Evolutionary conservation across 53 echinoderm and acorn worm genomes (phyloP), one percentile per base, ranked within the genome.

Genomic region (Temnopleurus reevesii): DNA sequence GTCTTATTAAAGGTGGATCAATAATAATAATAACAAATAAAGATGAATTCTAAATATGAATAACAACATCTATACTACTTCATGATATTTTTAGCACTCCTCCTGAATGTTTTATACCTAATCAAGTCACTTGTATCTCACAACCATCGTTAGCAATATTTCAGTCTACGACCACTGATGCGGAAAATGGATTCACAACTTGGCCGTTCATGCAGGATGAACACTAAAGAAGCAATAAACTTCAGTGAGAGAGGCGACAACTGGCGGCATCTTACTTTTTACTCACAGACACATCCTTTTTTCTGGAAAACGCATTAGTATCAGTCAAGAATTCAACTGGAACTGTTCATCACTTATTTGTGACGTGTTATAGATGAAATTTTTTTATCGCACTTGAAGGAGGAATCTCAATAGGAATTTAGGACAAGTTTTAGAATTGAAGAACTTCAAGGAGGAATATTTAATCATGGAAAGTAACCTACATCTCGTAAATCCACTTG

Each of bases 181-280:
- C 71, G 41, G n/a, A n/a, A 71, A 71, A 71, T 71, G 41, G 71
- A 71, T 71, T 71, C 71, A 71, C 71, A 71, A 38, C 71, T 71
- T 3, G 7, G n/a, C 19, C 6, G 26, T 71, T 7, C 38, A 71
- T 21, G 71, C 71, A 43, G 71, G 71, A 41, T 71, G 71, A 71
- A 71, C 43, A 71, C 23, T 23, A 5, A 41, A 71, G 41, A 41
- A 71, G 71, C 43, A 38, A 71, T 71, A 71, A 71, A 71, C 71
- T 41, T 41, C 38, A 38, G 36, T 8, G 71, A 41, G 71, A 71
- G n/a, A n/a, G n/a, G n/a, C n/a, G n/a, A n/a, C n/a, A n/a, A n/a
- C n/a, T n/a, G n/a, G n/a, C 21, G 17, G 19, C 41, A 12, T 21
- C 71, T 71, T 71, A 36, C 36, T 41, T 36, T 41, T 71, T 38